phyloP scores from a whole-genome alignment of 64 coral and sea anemone species.

The Montipora cactus region DNA sequence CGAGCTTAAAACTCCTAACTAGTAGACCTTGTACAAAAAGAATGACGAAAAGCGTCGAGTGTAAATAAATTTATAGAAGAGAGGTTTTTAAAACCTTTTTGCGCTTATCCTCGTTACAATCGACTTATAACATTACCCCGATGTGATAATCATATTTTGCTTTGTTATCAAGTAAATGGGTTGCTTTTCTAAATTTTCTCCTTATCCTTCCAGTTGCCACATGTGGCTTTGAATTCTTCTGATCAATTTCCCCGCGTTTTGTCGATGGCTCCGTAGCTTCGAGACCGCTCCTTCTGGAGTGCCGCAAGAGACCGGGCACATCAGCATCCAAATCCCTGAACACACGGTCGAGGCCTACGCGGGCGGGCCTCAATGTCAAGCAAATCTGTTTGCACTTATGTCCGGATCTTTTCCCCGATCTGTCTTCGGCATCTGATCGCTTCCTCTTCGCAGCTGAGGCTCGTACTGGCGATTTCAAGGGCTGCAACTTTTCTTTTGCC shows the following conservation, averaged over 20 bases:
- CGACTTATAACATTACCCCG: conserved; percentile 66
- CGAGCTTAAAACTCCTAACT: too few species aligned
- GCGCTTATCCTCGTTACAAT: not conserved
- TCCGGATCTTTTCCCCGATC: not conserved
- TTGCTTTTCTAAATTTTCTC: conserved; percentile 63
- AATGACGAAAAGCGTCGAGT: too few species aligned
- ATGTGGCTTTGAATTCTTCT: not conserved
- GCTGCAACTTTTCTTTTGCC: conserved; percentile 47
- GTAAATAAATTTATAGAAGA: not conserved
- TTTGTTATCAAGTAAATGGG: conserved; percentile 51
- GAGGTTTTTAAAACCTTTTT: not conserved
- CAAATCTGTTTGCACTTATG: not conserved
- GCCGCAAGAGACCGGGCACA: not conserved
- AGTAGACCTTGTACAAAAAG: too few species aligned
- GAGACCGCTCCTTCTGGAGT: not conserved
- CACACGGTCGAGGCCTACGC: not conserved
- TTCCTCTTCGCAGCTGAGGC: not conserved
- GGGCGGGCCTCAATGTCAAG: conserved; percentile 9
- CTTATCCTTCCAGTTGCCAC: conserved; percentile 53
- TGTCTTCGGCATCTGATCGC: conserved; percentile 27
- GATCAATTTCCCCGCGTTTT: not conserved
- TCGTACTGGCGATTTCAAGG: not conserved
- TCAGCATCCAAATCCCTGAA: conserved; percentile 16
- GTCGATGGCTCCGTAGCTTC: not conserved
- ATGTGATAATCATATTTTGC: conserved; percentile 82